These are phyloP conservation scores for Drosophila subobscura DNA, from an alignment of 1,140 invertebrate species.

Conservation along the genomic window DNA sequence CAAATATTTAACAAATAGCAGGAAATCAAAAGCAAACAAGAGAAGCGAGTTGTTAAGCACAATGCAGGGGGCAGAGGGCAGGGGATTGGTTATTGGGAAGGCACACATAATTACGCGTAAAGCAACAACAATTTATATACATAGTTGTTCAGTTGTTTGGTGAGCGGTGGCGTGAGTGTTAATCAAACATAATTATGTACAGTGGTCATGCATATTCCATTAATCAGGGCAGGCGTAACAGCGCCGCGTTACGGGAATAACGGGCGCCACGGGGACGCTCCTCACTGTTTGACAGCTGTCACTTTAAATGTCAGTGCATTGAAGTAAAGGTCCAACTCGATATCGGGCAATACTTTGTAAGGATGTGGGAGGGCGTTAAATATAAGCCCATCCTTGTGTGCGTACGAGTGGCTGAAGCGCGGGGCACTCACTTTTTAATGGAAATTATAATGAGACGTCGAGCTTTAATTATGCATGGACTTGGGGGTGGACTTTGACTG, in stretches of 20 bases:
- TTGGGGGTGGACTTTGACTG: conserved; percentile 14
- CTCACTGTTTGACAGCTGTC: conserved; percentile 55
- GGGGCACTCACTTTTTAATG: conserved; percentile 66
- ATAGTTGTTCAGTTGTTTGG: conserved; percentile 11
- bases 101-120: conserved; percentile 61
- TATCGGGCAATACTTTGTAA: conserved; percentile 7
- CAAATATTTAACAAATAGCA: conserved; percentile 53
- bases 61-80: conserved; percentile 20
- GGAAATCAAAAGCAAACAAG: conserved; percentile 46
- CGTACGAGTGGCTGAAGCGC: conserved; percentile 1
- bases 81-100: not conserved
- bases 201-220: conserved; percentile 64
- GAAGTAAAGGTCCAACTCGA: conserved; percentile 14
- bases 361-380: conserved; percentile 1
- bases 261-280: not conserved
- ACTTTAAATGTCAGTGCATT: conserved; percentile 55
- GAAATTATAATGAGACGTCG: conserved; percentile 76
- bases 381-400: conserved; percentile 31
- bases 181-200: conserved; percentile 75
- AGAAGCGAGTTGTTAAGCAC: conserved; percentile 8
- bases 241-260: not conserved
- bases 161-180: conserved; percentile 33
- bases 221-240: conserved; percentile 39
- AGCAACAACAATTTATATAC: conserved; percentile 37
- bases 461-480: conserved; percentile 72